phyloP scores from a whole-genome alignment of 2,888 invertebrate genomes.

The Conops quadrifasciatus region DNA sequence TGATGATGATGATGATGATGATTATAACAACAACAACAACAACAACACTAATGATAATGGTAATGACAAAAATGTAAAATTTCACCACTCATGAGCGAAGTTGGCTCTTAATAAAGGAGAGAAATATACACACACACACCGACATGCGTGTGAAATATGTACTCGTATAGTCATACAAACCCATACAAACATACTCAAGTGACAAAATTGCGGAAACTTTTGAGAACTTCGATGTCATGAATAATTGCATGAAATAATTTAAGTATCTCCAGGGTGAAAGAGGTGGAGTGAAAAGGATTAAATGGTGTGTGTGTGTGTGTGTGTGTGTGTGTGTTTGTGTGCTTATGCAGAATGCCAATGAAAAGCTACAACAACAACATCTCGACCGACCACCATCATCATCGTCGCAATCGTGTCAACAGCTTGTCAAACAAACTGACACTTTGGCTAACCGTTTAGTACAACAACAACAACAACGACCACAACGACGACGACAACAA shows the following conservation, averaged over 20 bases:
- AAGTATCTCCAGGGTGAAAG: not conserved
- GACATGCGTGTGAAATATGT: not conserved
- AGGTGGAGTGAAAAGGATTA: not conserved
- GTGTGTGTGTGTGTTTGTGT: conserved; percentile 14
- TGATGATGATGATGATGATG: not conserved
- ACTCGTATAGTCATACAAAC: not conserved
- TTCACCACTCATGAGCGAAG: conserved; percentile 29
- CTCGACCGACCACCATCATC: not conserved
- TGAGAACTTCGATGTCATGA: conserved; percentile 22
- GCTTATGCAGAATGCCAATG: not conserved
- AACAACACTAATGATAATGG: not conserved
- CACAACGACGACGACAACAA: not conserved
- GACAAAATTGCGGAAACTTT: conserved; percentile 19
- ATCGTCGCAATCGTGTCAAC: conserved; percentile 19
- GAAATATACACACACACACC: not conserved
- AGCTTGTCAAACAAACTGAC: conserved; percentile 33
- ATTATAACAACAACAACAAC: conserved; percentile 11
- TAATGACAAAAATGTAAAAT: conserved; percentile 19
- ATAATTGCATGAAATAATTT: conserved; percentile 17
- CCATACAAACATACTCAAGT: conserved; percentile 17
- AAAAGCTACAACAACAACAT: not conserved
- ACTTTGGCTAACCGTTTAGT: conserved; percentile 28
- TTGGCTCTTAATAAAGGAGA: conserved; percentile 19
- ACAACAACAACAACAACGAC: conserved; percentile 18
- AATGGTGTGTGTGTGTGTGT: not conserved